Evolutionary conservation across 2,888 invertebrate species (phyloP).

Genomic region (Drosophila anomalata): DNA sequence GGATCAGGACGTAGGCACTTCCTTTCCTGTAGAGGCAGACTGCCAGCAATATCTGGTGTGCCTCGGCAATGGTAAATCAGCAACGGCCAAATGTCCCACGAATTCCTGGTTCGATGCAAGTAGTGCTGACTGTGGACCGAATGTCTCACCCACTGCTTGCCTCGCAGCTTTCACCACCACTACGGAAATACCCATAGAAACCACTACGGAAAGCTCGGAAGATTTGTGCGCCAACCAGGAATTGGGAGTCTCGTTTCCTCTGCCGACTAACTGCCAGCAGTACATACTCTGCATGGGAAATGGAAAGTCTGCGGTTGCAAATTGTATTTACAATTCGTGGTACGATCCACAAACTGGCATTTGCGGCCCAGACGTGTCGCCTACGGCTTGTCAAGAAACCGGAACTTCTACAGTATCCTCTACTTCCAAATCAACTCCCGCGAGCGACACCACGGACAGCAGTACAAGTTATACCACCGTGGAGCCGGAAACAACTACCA

Average conservation of each 20-base stretch:
- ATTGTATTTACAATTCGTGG: constrained; percentile 64
- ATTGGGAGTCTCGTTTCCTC: constrained; percentile 50
- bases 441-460: neutral
- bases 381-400: constrained; percentile 51
- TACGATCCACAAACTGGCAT: constrained; percentile 62
- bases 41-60: constrained; percentile 63
- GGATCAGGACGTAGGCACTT: constrained; percentile 20
- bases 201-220: constrained; percentile 20
- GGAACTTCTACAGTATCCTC: constrained; percentile 1
- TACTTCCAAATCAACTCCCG: constrained; percentile 14
- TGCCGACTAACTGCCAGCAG: constrained; percentile 53
- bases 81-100: constrained; percentile 50
- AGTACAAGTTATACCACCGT: constrained; percentile 7
- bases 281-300: constrained; percentile 65
- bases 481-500: constrained; percentile 23
- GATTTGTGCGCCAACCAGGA: constrained; percentile 49
- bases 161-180: constrained; percentile 23
- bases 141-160: constrained; percentile 62
- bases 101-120: constrained; percentile 66
- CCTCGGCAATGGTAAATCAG: constrained; percentile 50
- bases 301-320: constrained; percentile 41
- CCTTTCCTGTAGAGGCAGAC: constrained; percentile 37
- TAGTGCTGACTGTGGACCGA: constrained; percentile 60
- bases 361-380: constrained; percentile 64
- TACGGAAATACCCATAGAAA: constrained; percentile 23